Base-by-base conservation (phyloP, 2,113 vertebrate genomes). In the Ia io region DNA sequence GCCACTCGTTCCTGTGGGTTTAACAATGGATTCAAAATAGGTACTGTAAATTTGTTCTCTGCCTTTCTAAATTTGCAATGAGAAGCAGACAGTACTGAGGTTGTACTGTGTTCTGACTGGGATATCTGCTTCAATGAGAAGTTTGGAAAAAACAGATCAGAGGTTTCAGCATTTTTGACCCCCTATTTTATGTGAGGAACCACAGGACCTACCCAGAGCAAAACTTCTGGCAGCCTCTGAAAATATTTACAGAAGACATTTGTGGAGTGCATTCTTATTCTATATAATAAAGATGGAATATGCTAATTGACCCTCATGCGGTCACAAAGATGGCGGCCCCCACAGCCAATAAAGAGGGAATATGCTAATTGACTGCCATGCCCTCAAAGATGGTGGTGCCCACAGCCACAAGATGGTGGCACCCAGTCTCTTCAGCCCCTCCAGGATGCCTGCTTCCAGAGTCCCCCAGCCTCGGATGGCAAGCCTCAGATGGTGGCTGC, bases 1-100 rank as follows among this genome's bases (percentile, higher is more conserved):
- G 67, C 7, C 80, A 95, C 92, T 87, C 18, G 65, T 73, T 30
- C 44, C 22, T 95, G 42, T 40, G 32, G 84, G 44, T 44, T 97
- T 95, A 91, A 42, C 74, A 74, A 56, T 37, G 63, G 73, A 93
- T 88, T 96, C 17, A 92, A 94, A 92, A 85, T 65, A 94, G 78
- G 12, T n/a, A 8, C 18, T 76, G 11, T 53, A 93, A 84, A 95
- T 96, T 84, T 49, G 40, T 73, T 84, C 32, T 70, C 22, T 92
- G 85, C 44, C 69, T 91, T 30, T 42, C 16, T 96, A 83, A 88
- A 17, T 96, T 42, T 77, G 63, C 40, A 82, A 53, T 63, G 28
- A 96, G 28, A 42, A 86, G 17, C 84, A 44, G 53, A 56, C 35
- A 12, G 22, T 67, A 20, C 40, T n/a, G 20, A 23, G 4, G 25